A percentile compares a stretch with the other conserved stretches of the same genome.
These are phyloP conservation scores for Dromius quadrimaculatus DNA, from an alignment of 2,888 invertebrate genomes.

Conservation along the genomic window DNA sequence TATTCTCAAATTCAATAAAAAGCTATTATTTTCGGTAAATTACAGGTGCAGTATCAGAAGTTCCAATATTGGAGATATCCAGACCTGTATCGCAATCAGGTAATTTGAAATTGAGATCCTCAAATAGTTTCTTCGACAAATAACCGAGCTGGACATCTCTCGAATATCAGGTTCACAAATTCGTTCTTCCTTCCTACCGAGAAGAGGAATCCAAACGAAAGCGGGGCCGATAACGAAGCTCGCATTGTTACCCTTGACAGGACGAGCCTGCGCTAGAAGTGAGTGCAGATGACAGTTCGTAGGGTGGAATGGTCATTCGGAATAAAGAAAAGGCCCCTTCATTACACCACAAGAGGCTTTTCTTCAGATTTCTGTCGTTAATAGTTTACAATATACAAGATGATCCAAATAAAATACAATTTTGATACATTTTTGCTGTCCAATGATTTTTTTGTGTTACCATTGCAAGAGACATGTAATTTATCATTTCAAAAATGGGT, in stretches of 20 bases:
- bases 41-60: no score
- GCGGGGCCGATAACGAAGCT: conserved; percentile 41
- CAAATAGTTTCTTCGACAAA: no score
- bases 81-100: no score
- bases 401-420: no score
- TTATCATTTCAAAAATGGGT: neutral
- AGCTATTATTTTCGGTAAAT: no score
- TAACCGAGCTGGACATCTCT: neutral
- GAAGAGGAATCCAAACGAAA: conserved; percentile 2
- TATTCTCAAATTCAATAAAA: no score
- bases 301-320: conserved; percentile 22
- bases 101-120: no score
- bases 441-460: neutral
- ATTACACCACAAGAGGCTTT: conserved; percentile 25
- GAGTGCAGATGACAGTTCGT: conserved; percentile 44
- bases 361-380: neutral
- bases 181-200: no score
- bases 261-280: conserved; percentile 26
- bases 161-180: no score
- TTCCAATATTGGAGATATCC: no score
- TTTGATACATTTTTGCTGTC: neutral
- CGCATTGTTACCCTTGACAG: conserved; percentile 45
- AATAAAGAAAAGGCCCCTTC: conserved; percentile 20
- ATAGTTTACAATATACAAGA: neutral
- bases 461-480: neutral